These are phyloP conservation scores for Lagodon rhomboides DNA, from an alignment of 2,797 vertebrate genomes.

Conservation along the genomic window DNA sequence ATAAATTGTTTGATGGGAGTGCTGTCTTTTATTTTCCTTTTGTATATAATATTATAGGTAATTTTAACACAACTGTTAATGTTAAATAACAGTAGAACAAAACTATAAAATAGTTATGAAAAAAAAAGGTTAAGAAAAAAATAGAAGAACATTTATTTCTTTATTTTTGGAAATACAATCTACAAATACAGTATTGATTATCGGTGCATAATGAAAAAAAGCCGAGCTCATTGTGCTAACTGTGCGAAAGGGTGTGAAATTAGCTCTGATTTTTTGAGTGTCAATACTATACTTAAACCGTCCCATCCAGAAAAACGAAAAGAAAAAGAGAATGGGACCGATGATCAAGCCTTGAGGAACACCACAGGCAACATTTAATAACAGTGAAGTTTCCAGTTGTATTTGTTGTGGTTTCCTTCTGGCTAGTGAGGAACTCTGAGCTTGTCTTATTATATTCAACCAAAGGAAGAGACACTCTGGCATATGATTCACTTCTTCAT, in stretches of 20 bases:
- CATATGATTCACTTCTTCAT: neutral
- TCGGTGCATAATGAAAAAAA: too few species aligned
- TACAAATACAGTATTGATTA: neutral
- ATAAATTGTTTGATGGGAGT: too few species aligned
- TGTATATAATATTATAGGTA: too few species aligned
- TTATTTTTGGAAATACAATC: neutral
- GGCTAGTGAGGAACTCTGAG: neutral
- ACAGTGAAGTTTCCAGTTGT: neutral
- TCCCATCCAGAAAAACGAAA: neutral
- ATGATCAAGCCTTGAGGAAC: conserved; percentile 11
- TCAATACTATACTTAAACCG: too few species aligned
- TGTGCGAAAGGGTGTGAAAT: too few species aligned
- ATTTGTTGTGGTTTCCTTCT: neutral
- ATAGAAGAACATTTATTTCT: neutral
- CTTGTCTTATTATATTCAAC: neutral
- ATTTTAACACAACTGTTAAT: neutral
- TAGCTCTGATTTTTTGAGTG: too few species aligned
- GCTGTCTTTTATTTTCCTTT: too few species aligned
- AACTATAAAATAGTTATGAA: neutral
- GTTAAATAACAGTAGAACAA: neutral
- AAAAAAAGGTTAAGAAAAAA: neutral
- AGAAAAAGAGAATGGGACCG: neutral
- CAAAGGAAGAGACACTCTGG: neutral
- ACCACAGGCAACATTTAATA: neutral
- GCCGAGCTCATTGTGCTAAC: too few species aligned